Evolutionary conservation across 2,797 vertebrate species (phyloP), one percentile per base, ranked within the genome.

Genomic region (Morelia viridis): DNA sequence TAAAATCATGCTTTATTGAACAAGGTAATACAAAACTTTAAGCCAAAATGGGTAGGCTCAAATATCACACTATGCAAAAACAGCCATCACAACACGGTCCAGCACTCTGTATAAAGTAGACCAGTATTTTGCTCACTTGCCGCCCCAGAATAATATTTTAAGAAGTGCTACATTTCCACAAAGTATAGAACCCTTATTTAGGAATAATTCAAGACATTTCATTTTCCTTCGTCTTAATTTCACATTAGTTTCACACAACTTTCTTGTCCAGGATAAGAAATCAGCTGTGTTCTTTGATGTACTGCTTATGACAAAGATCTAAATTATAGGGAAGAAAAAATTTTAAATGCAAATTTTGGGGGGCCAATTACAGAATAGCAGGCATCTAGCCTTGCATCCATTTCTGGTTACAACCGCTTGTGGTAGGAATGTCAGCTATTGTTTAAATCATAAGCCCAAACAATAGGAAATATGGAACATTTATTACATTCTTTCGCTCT

Each of bases 401-500:
- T 93, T 96, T 96, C 94, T 92, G 89, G 93, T 94, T 92, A 91
- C 1, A 26, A 64, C 57, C 92, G 41, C 19, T 92, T 11, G 0
- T 41, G 85, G 60, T 0, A 1, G n/a, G 68, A 15, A 85, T 93
- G 50, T 92, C 91, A 93, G 57, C 17, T 68, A 4, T 92, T 86
- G 88, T 91, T 96, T 95, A 93, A 95, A 89, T 87, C 88, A 76
- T 0, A 1, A 46, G 64, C 1, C 88, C 71, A 94, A 89, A 85
- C 94, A 94, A 93, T 93, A 94, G 64, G 88, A 93, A 95, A 95
- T 84, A 19, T 86, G 85, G 93, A 68, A 87, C 28, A 92, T 95
- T 95, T 96, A 92, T 96, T 96, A 56, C 46, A 26, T 88, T 91
- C 84, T 92, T 94, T 96, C 89, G 60, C 92, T 93, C 95, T 92